Percentiles rank a stretch among this genome's conserved stretches.
Evolutionary conservation across 2,888 invertebrate genomes (phyloP).

Genomic region (Poecilobothrus nobilitatus): DNA sequence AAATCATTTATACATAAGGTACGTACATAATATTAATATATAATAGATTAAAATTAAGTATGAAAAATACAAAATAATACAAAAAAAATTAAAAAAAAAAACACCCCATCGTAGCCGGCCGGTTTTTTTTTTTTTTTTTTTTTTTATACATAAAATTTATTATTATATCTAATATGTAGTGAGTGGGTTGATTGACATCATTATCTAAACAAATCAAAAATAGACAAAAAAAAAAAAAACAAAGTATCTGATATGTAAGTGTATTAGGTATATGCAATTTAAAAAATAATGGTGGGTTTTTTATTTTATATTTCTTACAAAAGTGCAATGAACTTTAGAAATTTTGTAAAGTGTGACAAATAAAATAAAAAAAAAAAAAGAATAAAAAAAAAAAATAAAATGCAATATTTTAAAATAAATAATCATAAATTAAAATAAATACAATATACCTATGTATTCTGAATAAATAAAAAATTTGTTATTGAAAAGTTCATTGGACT

Average conservation of each 20-base stretch:
- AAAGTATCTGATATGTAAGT: too few species aligned
- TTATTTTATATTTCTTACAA: too few species aligned
- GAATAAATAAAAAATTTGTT: neutral
- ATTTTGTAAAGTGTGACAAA: neutral
- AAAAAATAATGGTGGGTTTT: too few species aligned
- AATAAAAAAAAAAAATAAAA: neutral
- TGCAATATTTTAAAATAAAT: neutral
- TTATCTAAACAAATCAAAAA: neutral
- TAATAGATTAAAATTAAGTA: too few species aligned
- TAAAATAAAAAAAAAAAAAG: neutral
- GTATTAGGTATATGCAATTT: too few species aligned
- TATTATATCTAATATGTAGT: too few species aligned
- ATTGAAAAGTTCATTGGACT: neutral
- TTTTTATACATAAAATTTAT: too few species aligned
- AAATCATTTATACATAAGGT: too few species aligned
- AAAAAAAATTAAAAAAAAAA: neutral
- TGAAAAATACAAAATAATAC: too few species aligned
- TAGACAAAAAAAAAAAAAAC: too few species aligned
- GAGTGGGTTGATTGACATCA: neutral
- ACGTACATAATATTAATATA: too few species aligned
- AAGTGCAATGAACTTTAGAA: constrained; percentile 1
- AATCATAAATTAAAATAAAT: neutral
- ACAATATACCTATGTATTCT: too few species aligned
- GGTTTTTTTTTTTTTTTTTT: neutral
- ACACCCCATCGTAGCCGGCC: neutral